Conservation (phyloP, 2,113 vertebrate genomes). For the Xiphias gladius region DNA sequence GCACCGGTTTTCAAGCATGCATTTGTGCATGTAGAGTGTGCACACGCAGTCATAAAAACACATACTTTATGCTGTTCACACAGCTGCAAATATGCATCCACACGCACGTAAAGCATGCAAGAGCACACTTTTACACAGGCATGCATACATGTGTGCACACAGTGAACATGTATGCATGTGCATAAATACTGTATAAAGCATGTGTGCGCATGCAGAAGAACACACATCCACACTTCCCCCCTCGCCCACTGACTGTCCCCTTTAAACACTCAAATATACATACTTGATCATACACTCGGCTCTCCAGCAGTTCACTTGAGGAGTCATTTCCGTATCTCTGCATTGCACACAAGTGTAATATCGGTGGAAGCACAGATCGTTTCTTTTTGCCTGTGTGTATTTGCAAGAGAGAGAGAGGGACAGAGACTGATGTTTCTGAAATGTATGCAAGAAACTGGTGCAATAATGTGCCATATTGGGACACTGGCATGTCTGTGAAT, state of each 20-base stretch:
- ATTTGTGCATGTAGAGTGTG: neutral
- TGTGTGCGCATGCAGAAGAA: slow-evolving; percentile 4
- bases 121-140: neutral
- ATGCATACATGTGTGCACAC: slow-evolving; percentile 1
- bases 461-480: slow-evolving; percentile 40
- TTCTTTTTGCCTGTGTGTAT: slow-evolving; percentile 4
- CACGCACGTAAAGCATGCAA: neutral
- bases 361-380: slow-evolving; percentile 19
- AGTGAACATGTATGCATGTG: slow-evolving; percentile 1
- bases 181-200: neutral
- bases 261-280: slow-evolving; percentile 27
- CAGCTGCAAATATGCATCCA: slow-evolving; percentile 21
- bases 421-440: neutral
- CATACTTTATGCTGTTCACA: neutral
- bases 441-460: slow-evolving; percentile 29
- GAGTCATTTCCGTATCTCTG: slow-evolving; percentile 77
- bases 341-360: slow-evolving; percentile 70
- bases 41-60: slow-evolving; percentile 10
- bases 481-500: neutral
- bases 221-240: slow-evolving; percentile 15
- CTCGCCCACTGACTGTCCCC: neutral
- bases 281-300: slow-evolving; percentile 32
- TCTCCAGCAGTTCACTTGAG: slow-evolving; percentile 52
- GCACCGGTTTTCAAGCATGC: slow-evolving; percentile 14
- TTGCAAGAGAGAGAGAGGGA: neutral